Base-by-base conservation (phyloP, 2,888 invertebrate genomes). In the Apodemia zela region DNA sequence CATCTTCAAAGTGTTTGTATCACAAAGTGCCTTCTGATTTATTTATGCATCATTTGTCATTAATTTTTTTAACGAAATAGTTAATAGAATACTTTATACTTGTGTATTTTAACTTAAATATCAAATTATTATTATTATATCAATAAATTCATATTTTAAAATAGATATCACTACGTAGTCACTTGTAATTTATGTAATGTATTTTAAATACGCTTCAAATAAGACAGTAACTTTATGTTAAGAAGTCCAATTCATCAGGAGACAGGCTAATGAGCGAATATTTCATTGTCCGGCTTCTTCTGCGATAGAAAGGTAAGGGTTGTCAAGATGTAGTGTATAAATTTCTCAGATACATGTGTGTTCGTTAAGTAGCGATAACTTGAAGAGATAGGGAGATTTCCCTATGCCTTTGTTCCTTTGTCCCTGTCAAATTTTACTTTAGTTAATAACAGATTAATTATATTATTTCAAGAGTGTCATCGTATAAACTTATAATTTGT, bases 171-270 rank as follows among this genome's bases (percentile, higher is more conserved):
- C 38, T 11, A 11, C 3, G 13, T 3, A 38, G 3, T 38, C 3
- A 13, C 38, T 11, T 38, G 8, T 2, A 35, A 35, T 35, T 0
- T 35, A n/a, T 38, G 8, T 2, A 21, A 35, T 35, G 11, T 35
- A 8, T 10, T 38, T 38, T 13, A 13, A n/a, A 61, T 15, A 63
- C 80, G 80, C 81, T 73, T 1, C 1, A 61, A 79, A 18, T 76
- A 38, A 3, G 60, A 67, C 77, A 73, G 17, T 63, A 62, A 73
- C 73, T 64, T 69, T 67, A 71, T 71, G 71, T 78, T 88, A 87
- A 89, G 89, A 85, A 88, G 87, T 76, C 84, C 89, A 87, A 90
- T 90, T 90, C 89, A 90, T 90, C 90, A 90, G 89, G 77, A 77
- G 86, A 81, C 82, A 80, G 79, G 79, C 88, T 90, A 90, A 90